A percentile compares a stretch with the other conserved stretches of the same genome.
Conservation (phyloP, 2,113 vertebrate species). For the Aphelocoma coerulescens region DNA sequence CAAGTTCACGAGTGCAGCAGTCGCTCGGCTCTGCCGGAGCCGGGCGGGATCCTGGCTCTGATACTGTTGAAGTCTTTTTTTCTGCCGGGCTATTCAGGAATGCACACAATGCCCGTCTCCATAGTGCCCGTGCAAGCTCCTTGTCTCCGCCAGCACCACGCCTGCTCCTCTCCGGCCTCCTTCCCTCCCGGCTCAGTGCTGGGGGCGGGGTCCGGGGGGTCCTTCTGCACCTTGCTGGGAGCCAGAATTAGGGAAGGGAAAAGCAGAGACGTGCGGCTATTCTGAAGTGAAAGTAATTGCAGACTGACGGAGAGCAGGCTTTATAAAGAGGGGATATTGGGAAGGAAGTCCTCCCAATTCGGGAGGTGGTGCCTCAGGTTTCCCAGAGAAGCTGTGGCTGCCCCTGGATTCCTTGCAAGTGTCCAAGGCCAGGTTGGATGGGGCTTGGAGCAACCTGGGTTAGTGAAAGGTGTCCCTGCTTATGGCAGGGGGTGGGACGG, state of each 20-base stretch:
- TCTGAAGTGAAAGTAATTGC: neutral
- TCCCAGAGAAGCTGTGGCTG: neutral
- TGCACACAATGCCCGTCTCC: slow-evolving; percentile 31
- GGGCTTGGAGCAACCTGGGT: neutral
- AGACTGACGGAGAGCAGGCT: neutral
- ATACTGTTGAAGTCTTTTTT: neutral
- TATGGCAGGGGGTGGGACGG: rapidly evolving
- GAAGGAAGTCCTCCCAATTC: neutral
- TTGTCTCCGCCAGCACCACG: neutral
- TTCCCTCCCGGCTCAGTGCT: neutral
- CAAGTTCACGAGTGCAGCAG: neutral
- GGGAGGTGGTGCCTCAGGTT: neutral
- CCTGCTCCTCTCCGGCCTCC: neutral
- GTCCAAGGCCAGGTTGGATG: rapidly evolving
- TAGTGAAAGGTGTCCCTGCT: neutral
- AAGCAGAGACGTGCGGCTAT: neutral
- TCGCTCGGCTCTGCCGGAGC: neutral
- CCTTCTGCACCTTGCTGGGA: neutral
- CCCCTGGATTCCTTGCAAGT: neutral
- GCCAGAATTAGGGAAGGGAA: neutral
- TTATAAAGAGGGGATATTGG: neutral
- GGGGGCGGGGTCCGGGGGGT: too few species aligned
- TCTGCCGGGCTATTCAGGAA: slow-evolving; percentile 18
- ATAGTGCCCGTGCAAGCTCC: slow-evolving; percentile 8
- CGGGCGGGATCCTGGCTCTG: neutral